Percentiles rank a stretch among this genome's conserved stretches.
Conservation (phyloP, 2,888 invertebrate species). For the Lasioglossum villosulum region DNA sequence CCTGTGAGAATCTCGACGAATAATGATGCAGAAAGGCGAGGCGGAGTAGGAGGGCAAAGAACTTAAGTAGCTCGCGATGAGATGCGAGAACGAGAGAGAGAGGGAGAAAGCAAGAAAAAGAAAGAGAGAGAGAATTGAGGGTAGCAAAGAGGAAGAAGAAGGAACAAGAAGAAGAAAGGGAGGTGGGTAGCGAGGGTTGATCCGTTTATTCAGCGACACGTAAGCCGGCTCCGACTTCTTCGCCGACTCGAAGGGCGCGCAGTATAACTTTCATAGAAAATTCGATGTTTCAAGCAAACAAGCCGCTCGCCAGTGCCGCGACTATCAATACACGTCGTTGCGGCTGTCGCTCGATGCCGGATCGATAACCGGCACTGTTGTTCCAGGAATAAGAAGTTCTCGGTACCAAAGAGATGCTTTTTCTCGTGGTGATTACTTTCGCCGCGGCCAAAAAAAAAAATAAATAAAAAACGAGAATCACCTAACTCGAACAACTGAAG, state of each 20-base stretch:
- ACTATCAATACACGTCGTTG: conserved; percentile 68
- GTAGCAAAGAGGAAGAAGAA: background rate
- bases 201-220: conserved; percentile 76
- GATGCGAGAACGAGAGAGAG: conserved; percentile 32
- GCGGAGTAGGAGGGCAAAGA: conserved; percentile 48
- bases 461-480: background rate
- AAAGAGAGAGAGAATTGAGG: background rate
- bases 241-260: conserved; percentile 56
- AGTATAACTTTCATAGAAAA: conserved; percentile 71
- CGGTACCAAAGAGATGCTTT: conserved; percentile 48
- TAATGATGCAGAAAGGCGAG: conserved; percentile 63
- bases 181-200: conserved; percentile 55
- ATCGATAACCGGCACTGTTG: conserved; percentile 59
- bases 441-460: conserved; percentile 23
- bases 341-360: conserved; percentile 63
- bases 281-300: conserved; percentile 73
- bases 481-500: background rate
- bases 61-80: conserved; percentile 65
- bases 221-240: conserved; percentile 67
- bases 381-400: conserved; percentile 47
- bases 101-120: fast-evolving
- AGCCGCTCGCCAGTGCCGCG: conserved; percentile 52
- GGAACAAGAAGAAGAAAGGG: background rate
- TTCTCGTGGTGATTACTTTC: conserved; percentile 65
- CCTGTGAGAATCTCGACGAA: conserved; percentile 45